Conservation (phyloP, 2,113 vertebrate genomes). For the Mormyrus iriodes region DNA sequence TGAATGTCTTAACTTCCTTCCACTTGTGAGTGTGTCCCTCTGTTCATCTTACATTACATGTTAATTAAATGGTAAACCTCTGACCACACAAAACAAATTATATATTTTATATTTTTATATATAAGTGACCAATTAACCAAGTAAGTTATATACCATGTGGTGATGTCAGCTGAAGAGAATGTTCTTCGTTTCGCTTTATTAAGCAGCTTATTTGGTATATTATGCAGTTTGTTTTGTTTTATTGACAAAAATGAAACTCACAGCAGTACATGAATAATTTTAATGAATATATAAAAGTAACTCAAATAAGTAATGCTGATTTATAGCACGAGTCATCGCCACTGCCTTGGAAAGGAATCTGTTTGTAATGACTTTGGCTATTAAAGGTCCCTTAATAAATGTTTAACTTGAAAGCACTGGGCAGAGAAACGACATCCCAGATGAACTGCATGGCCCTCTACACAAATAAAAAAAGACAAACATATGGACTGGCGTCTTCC, state of each 20-base stretch:
- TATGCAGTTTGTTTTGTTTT: background rate
- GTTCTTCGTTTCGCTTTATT: background rate
- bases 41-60: constrained; percentile 22
- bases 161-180: background rate
- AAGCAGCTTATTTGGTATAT: background rate
- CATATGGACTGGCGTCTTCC: background rate
- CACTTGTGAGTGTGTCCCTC: constrained; percentile 29
- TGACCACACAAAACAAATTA: background rate
- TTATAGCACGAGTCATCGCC: background rate
- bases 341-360: background rate
- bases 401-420: constrained; percentile 3
- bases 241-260: background rate
- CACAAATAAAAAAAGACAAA: background rate
- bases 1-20: constrained; percentile 44
- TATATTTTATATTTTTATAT: too few species aligned
- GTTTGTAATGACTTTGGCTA: background rate
- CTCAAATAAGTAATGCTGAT: background rate
- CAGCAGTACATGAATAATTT: background rate
- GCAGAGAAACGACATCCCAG: background rate
- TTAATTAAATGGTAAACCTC: background rate
- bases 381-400: background rate
- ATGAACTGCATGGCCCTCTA: background rate
- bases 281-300: background rate
- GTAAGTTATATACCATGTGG: background rate
- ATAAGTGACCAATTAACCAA: background rate